Conservation (phyloP, 1,140 invertebrate genomes). For the Coptotermes formosanus region DNA sequence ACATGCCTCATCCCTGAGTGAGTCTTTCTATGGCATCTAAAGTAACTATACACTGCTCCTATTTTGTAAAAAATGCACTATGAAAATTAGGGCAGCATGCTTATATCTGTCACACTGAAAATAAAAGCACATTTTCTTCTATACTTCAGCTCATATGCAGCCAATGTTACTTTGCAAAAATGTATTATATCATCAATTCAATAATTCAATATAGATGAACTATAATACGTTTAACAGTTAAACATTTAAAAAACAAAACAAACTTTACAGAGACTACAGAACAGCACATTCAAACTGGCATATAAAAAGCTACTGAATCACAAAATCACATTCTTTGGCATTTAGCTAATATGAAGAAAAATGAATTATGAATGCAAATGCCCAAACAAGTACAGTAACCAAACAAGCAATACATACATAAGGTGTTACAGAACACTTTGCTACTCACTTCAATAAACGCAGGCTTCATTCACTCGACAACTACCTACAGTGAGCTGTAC, state of each 20-base stretch:
- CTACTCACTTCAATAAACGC: background rate
- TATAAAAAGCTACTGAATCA: conserved; percentile 18
- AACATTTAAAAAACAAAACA: conserved; percentile 20
- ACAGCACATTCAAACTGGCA: conserved; percentile 1
- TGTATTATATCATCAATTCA: background rate
- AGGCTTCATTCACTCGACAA: background rate
- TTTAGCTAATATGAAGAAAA: conserved; percentile 17
- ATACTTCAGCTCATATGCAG: background rate
- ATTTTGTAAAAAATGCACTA: background rate
- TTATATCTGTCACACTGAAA: background rate
- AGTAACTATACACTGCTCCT: too few relatives aligned
- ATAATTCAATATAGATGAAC: background rate
- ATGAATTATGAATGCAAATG: conserved; percentile 19
- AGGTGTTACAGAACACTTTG: background rate
- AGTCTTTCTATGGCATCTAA: conserved; percentile 3
- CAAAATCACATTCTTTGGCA: conserved; percentile 26
- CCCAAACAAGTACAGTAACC: conserved; percentile 1
- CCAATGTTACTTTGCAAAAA: background rate
- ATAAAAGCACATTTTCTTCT: background rate
- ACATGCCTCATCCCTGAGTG: conserved; percentile 9
- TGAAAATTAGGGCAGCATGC: background rate
- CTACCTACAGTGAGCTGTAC: background rate
- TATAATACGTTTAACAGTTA: conserved; percentile 1
- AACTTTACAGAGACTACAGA: background rate
- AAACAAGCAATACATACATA: background rate